Base-by-base conservation (phyloP, 2,113 vertebrate genomes). In the Cervus canadensis region DNA sequence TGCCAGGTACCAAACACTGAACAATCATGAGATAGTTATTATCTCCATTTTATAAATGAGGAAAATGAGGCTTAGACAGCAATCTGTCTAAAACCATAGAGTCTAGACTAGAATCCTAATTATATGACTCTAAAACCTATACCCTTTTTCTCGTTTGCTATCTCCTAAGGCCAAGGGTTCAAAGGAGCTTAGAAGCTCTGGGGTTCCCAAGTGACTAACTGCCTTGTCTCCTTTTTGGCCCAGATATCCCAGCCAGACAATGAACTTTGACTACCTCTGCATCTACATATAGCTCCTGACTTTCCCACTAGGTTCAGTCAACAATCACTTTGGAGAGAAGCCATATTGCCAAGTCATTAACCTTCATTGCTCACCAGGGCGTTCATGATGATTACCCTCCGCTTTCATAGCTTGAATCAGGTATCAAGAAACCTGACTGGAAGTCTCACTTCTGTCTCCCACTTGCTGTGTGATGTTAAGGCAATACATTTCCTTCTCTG, bases 361-460 rank as follows among this genome's bases (percentile, higher is more conserved):
- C 71, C 3, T 86, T 90, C 36, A 89, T 3, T 90, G 45, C 16
- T 82, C 45, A 81, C 30, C 26, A 57, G 25, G 21, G 25, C 13
- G 62, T 74, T 50, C 54, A 64, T 48, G 64, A 64, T 54, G 30
- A 45, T 43, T 64, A 86, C 1, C 45, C 71, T 88, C 93, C 48
- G n/a, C 2, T 56, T 91, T 94, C 10, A 48, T 57, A 91, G 67
- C 13, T 94, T 92, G 52, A 91, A 78, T 71, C 28, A 82, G 25
- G 45, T 87, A 87, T 87, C 28, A 91, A 25, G 23, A 96, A 95
- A 81, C 67, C 17, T 86, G 52, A 92, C 21, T 36, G 43, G 48
- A 97, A 96, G 25, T 91, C 59, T 94, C 86, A 76, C 17, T 56
- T 92, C 21, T 88, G 25, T 88, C 94, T 95, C 50, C 25, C 76